phyloP scores from a whole-genome alignment of 2,113 vertebrate genomes.

The Phaethornis superciliosus region DNA sequence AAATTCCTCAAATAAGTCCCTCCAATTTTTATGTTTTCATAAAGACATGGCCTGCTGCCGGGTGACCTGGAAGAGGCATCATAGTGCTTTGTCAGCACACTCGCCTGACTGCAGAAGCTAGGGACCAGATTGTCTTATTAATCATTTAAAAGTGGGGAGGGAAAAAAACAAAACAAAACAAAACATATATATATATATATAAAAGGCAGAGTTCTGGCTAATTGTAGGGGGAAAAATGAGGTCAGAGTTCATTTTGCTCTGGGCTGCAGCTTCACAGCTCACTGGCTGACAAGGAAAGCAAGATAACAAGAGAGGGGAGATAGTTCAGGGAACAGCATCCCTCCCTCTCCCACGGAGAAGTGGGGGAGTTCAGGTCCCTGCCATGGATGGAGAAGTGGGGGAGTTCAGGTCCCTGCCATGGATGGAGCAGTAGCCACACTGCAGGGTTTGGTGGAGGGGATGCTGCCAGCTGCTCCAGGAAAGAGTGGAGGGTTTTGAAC shows the following conservation, averaged over 20 bases:
- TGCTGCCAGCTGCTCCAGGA: background rate
- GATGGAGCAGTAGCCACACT: background rate
- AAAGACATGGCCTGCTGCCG: constrained; percentile 67
- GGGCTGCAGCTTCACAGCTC: constrained; percentile 15
- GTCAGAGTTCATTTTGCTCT: constrained; percentile 64
- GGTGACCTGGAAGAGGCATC: constrained; percentile 69
- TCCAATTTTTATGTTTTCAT: constrained; percentile 73
- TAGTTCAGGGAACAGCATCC: constrained; percentile 24
- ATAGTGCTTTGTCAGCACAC: constrained; percentile 68
- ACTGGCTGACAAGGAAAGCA: constrained; percentile 44
- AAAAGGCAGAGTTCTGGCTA: constrained; percentile 46
- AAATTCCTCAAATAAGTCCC: constrained; percentile 72
- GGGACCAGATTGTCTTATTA: constrained; percentile 65
- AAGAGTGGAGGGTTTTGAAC: background rate
- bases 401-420: background rate
- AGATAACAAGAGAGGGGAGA: constrained; percentile 54
- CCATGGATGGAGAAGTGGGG: background rate
- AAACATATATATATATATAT: background rate
- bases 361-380: background rate
- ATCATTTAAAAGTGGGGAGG: constrained; percentile 60
- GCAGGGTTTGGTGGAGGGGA: background rate
- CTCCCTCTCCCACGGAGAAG: constrained; percentile 19
- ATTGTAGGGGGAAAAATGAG: constrained; percentile 17
- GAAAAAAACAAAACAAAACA: constrained; percentile 13
- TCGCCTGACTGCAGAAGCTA: constrained; percentile 48